Percentiles rank a stretch among this genome's conserved stretches.
Evolutionary conservation across 2,113 vertebrate species (phyloP).

Genomic region (Arenaria interpres): DNA sequence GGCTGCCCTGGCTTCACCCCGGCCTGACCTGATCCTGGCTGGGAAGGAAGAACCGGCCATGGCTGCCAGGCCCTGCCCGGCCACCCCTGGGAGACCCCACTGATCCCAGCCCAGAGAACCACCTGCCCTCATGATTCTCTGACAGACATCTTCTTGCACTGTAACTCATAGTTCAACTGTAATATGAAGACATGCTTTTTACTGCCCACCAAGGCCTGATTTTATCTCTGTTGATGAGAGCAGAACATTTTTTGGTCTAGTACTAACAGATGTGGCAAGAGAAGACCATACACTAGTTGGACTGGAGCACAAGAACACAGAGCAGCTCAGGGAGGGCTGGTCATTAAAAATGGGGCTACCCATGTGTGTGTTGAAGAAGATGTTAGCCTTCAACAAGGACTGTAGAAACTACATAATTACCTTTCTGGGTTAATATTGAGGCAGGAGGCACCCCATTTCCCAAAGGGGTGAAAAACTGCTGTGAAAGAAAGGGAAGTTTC

Average conservation of each 20-base stretch:
- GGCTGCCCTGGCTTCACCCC: not conserved
- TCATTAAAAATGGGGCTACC: not conserved
- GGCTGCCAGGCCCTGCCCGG: not conserved
- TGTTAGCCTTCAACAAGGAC: not conserved
- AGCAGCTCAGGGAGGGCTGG: not conserved
- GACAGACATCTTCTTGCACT: not conserved
- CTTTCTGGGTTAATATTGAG: not conserved
- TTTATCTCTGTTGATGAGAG: not conserved
- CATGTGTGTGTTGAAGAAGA: not conserved
- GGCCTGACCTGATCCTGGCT: not conserved
- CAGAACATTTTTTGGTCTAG: not conserved
- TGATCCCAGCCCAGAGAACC: not conserved
- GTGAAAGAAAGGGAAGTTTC: not conserved
- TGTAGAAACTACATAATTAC: not conserved
- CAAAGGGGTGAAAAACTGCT: not conserved
- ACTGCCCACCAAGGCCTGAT: not conserved
- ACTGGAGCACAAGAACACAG: accelerated
- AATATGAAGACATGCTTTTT: not conserved
- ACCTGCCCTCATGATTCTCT: accelerated
- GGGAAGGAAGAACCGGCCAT: no score
- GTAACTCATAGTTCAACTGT: not conserved
- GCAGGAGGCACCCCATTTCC: not conserved
- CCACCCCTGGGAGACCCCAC: not conserved
- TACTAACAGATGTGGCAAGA: not conserved
- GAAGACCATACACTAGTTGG: not conserved